Conservation (phyloP, 1,140 invertebrate genomes). For the Ceratina japonica region DNA sequence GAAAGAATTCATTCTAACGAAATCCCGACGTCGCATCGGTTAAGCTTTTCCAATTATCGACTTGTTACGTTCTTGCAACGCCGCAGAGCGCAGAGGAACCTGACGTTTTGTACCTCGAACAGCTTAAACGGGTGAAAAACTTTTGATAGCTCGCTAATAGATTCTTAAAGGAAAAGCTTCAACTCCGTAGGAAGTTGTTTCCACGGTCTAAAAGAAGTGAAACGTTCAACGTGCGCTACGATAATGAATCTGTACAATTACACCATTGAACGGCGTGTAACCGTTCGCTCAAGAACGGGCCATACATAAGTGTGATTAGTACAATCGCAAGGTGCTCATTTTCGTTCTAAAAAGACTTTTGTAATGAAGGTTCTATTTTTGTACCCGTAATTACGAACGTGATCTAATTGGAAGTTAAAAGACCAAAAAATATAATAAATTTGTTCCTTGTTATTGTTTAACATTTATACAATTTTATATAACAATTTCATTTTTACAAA, state of each 20-base stretch:
- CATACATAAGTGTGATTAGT: background rate
- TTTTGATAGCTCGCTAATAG: constrained; percentile 39
- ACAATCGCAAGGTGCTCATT: background rate
- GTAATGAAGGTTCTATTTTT: background rate
- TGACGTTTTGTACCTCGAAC: constrained; percentile 29
- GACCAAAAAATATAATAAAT: too few species aligned
- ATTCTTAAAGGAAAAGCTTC: constrained; percentile 44
- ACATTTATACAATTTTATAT: too few species aligned
- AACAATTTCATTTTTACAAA: too few species aligned
- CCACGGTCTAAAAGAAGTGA: background rate
- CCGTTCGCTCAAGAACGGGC: background rate
- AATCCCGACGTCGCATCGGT: constrained; percentile 17
- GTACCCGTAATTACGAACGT: background rate
- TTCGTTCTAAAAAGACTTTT: background rate
- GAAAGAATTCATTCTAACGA: constrained; percentile 9
- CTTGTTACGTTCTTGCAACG: constrained; percentile 39
- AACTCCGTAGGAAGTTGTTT: constrained; percentile 24
- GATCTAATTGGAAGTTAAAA: background rate
- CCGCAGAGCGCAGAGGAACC: background rate
- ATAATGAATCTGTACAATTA: constrained; percentile 21
- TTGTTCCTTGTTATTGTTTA: too few species aligned
- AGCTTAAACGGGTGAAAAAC: constrained; percentile 42
- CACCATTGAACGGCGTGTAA: background rate
- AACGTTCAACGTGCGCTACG: background rate
- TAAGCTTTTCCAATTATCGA: constrained; percentile 51